Conservation (phyloP, 2,797 vertebrate species). For the Australoheros facetus region DNA sequence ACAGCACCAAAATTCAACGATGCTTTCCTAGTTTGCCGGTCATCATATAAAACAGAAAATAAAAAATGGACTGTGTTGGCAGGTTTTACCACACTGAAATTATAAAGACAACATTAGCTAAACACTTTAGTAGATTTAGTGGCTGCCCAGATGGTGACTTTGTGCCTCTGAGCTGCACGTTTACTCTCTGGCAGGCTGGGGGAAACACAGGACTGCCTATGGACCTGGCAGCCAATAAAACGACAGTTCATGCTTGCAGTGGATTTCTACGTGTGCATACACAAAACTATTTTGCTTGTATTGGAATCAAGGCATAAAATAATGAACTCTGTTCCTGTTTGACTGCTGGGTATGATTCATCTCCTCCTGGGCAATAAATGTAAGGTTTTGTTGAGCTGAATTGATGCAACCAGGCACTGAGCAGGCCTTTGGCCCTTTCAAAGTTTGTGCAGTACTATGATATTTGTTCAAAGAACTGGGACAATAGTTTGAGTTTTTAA, state of each 20-base stretch:
- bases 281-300: not conserved
- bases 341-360: not conserved
- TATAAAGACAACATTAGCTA: not conserved
- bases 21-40: not conserved
- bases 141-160: not conserved
- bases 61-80: not conserved
- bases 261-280: not conserved
- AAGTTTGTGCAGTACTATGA: not conserved
- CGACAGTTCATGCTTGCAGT: slow-evolving; percentile 80
- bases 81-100: not conserved
- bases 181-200: slow-evolving; percentile 75
- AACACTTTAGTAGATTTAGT: not conserved
- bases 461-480: not conserved
- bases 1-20: not conserved
- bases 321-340: not conserved
- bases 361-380: not conserved
- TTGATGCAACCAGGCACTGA: not conserved
- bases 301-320: not conserved
- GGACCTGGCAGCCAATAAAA: slow-evolving; percentile 86
- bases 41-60: not conserved
- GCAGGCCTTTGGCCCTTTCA: not conserved
- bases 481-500: not conserved
- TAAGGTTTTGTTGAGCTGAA: not conserved
- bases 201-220: slow-evolving; percentile 81
- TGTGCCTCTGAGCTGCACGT: slow-evolving; percentile 51